phyloP scores from a whole-genome alignment of 2,113 vertebrate genomes.

The Psettodes erumei region DNA sequence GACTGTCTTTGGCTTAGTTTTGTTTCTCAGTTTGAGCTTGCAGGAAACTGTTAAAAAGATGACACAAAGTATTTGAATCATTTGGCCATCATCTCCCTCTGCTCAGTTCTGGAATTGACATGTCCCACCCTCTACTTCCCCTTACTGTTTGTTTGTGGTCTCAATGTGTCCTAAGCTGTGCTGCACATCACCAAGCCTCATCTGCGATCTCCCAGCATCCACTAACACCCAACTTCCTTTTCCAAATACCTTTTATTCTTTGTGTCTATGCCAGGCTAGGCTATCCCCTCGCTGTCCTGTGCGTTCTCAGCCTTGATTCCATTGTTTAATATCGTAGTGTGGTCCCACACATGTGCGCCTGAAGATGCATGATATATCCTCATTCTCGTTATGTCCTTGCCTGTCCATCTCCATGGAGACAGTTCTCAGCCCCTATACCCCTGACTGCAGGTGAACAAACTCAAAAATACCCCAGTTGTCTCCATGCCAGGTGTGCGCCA shows the following conservation, averaged over 20 bases:
- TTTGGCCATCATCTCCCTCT: slow-evolving; percentile 66
- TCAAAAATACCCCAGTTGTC: slow-evolving; percentile 33
- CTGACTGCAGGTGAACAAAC: slow-evolving; percentile 30
- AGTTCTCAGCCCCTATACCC: slow-evolving; percentile 23
- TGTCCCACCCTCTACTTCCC: slow-evolving; percentile 68
- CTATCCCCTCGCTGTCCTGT: slow-evolving; percentile 3
- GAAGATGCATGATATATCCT: slow-evolving; percentile 41
- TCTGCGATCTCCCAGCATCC: slow-evolving; percentile 8
- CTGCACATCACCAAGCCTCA: slow-evolving; percentile 19
- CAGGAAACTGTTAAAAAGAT: slow-evolving; percentile 46
- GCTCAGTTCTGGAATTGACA: slow-evolving; percentile 54
- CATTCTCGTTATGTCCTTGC: slow-evolving; percentile 35
- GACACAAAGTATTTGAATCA: slow-evolving; percentile 58
- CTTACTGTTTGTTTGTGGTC: slow-evolving; percentile 64
- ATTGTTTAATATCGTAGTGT: slow-evolving; percentile 64
- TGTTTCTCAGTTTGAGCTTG: slow-evolving; percentile 22
- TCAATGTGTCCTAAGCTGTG: slow-evolving; percentile 41
- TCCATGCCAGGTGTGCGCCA: slow-evolving; percentile 26
- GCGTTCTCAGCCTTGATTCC: slow-evolving; percentile 27
- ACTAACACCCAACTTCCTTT: slow-evolving; percentile 11
- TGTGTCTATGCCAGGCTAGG: no score
- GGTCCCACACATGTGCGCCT: slow-evolving; percentile 1
- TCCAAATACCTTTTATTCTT: slow-evolving; percentile 6
- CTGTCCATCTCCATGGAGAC: slow-evolving; percentile 53
- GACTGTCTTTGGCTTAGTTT: background rate